Conservation (phyloP, 2,797 vertebrate genomes). For the Champsocephalus esox region DNA sequence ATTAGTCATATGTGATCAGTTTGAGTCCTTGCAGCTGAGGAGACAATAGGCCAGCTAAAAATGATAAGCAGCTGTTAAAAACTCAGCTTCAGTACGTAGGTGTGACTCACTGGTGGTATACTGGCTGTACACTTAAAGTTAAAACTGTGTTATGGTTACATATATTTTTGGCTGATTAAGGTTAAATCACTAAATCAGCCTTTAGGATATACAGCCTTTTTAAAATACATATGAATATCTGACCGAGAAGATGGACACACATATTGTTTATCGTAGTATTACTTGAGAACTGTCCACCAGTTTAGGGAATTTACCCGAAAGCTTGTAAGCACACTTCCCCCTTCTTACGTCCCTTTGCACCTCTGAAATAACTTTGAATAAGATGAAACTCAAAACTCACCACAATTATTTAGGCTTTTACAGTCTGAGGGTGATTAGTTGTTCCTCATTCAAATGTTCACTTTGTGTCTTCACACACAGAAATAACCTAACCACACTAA, state of each 20-base stretch:
- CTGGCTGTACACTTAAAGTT: not conserved
- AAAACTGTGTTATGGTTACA: not conserved
- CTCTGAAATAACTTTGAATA: not conserved
- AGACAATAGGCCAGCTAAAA: not conserved
- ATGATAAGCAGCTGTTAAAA: not conserved
- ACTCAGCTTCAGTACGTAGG: not conserved
- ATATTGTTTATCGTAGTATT: not conserved
- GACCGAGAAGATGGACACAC: not conserved
- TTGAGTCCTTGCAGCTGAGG: not conserved
- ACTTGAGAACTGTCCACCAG: not conserved
- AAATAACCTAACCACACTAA: conserved; percentile 16
- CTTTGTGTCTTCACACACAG: conserved; percentile 32
- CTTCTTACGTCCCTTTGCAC: not conserved
- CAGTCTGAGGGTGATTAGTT: not conserved
- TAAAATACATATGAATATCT: not conserved
- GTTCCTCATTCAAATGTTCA: conserved; percentile 62
- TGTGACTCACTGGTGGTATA: not conserved
- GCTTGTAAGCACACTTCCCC: not conserved
- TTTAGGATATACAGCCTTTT: not conserved
- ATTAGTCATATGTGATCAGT: not conserved
- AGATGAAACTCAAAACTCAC: not conserved
- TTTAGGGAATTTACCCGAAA: not conserved
- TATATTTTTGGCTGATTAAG: not conserved
- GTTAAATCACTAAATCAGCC: not conserved
- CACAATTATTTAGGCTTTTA: not conserved